Percentiles rank a stretch among this genome's conserved stretches.
Conservation (phyloP, 2,797 vertebrate genomes). For the Enteromius paludinosus region DNA sequence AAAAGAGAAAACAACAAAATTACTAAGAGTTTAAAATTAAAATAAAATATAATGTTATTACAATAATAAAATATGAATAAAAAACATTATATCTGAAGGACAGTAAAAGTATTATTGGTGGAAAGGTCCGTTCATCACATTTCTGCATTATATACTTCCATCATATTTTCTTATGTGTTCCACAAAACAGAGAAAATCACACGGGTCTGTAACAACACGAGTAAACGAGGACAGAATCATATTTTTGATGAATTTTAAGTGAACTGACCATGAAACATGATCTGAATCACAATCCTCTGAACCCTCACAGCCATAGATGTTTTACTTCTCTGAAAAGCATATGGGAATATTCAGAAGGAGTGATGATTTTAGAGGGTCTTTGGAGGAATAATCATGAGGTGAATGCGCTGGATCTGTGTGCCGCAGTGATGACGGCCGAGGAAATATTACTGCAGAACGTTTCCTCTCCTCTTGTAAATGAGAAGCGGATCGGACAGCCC, state of each 20-base stretch:
- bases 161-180: neutral
- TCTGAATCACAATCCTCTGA: too few relatives aligned
- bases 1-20: neutral
- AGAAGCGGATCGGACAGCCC: neutral
- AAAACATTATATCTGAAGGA: neutral
- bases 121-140: neutral
- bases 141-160: neutral
- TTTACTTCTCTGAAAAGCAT: neutral
- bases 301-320: neutral
- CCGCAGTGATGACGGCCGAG: neutral
- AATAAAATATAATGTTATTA: neutral
- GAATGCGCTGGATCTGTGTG: neutral
- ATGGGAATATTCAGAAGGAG: neutral
- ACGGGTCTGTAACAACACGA: neutral
- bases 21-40: neutral
- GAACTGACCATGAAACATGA: neutral
- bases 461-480: conserved; percentile 22
- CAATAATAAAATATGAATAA: neutral
- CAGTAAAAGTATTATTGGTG: neutral
- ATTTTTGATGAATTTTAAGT: neutral
- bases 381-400: neutral
- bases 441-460: conserved; percentile 22
- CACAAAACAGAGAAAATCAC: neutral
- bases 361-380: neutral
- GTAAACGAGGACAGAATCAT: neutral